phyloP scores from a whole-genome alignment of 2,113 vertebrate genomes.

The Aldabrachelys gigantea region DNA sequence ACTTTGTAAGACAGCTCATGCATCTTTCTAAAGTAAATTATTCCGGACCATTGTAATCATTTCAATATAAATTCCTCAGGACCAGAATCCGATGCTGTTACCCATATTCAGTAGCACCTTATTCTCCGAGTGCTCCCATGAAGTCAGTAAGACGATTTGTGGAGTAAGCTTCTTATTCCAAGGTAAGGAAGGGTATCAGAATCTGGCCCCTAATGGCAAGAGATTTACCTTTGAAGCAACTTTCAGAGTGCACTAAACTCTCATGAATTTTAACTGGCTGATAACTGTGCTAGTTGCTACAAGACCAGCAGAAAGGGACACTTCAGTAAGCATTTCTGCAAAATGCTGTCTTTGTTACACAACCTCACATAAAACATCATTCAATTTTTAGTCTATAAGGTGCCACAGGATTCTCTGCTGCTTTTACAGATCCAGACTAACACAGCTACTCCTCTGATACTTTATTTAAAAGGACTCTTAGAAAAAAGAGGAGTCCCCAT shows the following conservation, averaged over 20 bases:
- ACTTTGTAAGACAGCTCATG: background rate
- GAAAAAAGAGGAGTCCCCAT: background rate
- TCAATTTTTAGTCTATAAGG: background rate
- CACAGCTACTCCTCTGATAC: no score
- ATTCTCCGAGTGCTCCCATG: background rate
- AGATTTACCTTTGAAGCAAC: background rate
- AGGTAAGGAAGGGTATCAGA: background rate
- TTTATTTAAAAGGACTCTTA: slow-evolving; percentile 14
- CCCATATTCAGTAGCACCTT: fast-evolving
- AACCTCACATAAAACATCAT: background rate
- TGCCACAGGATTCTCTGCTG: no score
- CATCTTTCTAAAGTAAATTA: background rate
- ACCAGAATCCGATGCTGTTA: background rate
- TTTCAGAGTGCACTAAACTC: background rate
- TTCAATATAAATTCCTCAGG: background rate
- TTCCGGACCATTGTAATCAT: background rate
- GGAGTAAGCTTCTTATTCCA: background rate
- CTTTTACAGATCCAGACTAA: no score
- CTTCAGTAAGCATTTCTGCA: slow-evolving; percentile 1
- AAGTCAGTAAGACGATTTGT: background rate
- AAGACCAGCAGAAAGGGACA: background rate
- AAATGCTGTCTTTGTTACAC: background rate
- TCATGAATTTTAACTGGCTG: background rate
- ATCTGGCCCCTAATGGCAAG: background rate
- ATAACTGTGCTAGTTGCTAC: background rate